These are phyloP conservation scores for Mionectes macconnelli DNA, from an alignment of 2,113 vertebrate species.

Conservation along the genomic window DNA sequence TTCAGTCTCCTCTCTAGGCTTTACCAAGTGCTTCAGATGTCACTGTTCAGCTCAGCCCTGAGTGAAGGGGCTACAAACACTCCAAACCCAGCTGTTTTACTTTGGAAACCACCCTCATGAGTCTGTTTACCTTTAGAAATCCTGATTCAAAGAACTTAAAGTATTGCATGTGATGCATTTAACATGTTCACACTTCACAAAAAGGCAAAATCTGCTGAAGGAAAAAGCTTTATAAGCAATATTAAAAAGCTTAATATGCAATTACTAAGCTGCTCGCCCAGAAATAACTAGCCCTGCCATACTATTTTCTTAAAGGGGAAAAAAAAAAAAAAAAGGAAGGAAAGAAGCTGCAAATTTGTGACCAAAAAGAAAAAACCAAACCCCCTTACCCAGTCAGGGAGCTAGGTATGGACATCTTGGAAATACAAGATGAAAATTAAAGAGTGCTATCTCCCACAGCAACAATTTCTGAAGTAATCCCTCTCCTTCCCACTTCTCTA, in stretches of 20 bases:
- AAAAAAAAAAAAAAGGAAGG: neutral
- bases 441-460: neutral
- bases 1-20: neutral
- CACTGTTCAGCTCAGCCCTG: neutral
- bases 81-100: fast-evolving
- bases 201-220: neutral
- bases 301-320: neutral
- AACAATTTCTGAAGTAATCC: neutral
- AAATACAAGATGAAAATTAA: neutral
- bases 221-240: neutral
- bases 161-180: neutral
- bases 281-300: neutral
- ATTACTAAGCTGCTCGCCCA: neutral
- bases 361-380: neutral
- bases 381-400: neutral
- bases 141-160: neutral
- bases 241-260: neutral
- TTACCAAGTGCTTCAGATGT: neutral
- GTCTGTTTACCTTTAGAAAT: neutral
- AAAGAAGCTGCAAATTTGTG: neutral
- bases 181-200: neutral
- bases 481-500: neutral
- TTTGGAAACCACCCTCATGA: neutral
- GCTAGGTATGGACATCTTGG: neutral
- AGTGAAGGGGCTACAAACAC: neutral